Percentiles rank a stretch among this genome's conserved stretches.
Evolutionary conservation across 2,797 vertebrate genomes (phyloP).

Genomic region (Huso huso): DNA sequence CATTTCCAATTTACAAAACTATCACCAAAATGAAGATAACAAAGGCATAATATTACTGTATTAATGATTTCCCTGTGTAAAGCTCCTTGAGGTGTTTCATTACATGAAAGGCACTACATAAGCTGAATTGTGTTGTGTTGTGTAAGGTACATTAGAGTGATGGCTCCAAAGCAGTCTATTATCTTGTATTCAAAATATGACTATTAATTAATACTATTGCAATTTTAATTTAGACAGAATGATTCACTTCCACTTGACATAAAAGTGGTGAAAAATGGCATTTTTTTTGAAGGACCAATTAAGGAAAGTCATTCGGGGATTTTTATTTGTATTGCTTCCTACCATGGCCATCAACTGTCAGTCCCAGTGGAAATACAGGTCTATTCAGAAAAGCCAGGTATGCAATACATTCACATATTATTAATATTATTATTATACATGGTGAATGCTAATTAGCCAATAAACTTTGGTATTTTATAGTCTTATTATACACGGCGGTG

Average conservation of each 20-base stretch:
- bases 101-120: too few species aligned
- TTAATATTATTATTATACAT: neutral
- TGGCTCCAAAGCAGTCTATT: neutral
- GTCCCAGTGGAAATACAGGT: constrained; percentile 45
- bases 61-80: too few species aligned
- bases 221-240: constrained; percentile 31
- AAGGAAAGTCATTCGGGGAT: constrained; percentile 36
- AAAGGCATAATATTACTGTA: too few species aligned
- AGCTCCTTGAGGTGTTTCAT: too few species aligned
- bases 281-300: constrained; percentile 40
- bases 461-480: neutral
- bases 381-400: constrained; percentile 17
- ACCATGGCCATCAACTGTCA: constrained; percentile 32
- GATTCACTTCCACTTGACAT: constrained; percentile 37
- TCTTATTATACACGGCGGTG: neutral
- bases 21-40: too few species aligned
- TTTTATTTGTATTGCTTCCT: constrained; percentile 48
- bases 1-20: too few species aligned
- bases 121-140: too few species aligned
- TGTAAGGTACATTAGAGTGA: too few species aligned
- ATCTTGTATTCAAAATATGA: neutral
- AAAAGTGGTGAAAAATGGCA: constrained; percentile 25
- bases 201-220: constrained; percentile 6
- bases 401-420: neutral
- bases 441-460: neutral